Evolutionary conservation across 2,797 vertebrate genomes (phyloP).

Genomic region (Crenuchus spilurus): DNA sequence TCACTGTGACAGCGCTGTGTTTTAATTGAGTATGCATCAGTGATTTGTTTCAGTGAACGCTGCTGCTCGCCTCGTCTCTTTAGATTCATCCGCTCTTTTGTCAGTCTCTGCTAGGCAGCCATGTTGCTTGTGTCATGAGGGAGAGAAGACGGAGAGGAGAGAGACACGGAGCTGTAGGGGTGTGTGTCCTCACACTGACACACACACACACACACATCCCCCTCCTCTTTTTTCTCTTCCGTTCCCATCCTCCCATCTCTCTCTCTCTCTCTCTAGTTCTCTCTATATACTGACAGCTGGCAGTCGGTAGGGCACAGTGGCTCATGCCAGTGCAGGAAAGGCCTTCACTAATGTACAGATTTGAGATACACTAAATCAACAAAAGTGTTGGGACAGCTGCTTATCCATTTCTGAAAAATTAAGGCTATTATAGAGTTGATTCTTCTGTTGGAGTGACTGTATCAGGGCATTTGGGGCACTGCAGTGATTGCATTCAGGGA

Average conservation of each 20-base stretch:
- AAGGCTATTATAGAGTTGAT: too few relatives aligned
- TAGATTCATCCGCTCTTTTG: conserved; percentile 32
- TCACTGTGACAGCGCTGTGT: too few relatives aligned
- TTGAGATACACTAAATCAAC: too few relatives aligned
- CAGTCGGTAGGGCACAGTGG: conserved; percentile 78
- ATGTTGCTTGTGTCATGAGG: conserved; percentile 70
- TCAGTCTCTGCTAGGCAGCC: conserved; percentile 57
- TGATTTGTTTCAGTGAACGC: too few relatives aligned
- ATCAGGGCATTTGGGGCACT: too few relatives aligned
- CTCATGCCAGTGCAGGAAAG: conserved; percentile 72
- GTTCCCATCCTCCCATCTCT: conserved; percentile 2
- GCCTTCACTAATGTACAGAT: conserved; percentile 72
- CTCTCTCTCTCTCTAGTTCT: conserved; percentile 63
- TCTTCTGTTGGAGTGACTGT: too few relatives aligned
- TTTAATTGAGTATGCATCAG: too few relatives aligned
- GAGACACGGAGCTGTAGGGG: conserved; percentile 65
- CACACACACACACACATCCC: conserved; percentile 42
- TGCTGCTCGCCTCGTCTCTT: conserved; percentile 35
- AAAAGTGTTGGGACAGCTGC: too few relatives aligned
- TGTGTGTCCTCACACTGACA: conserved; percentile 66
- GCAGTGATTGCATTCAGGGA: too few relatives aligned
- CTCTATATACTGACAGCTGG: conserved; percentile 83
- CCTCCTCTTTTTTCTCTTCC: background rate
- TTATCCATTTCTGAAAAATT: too few relatives aligned
- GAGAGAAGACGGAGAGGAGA: conserved; percentile 64